Base-by-base conservation (phyloP, 2,797 vertebrate genomes). In the Ceyx erithaca region DNA sequence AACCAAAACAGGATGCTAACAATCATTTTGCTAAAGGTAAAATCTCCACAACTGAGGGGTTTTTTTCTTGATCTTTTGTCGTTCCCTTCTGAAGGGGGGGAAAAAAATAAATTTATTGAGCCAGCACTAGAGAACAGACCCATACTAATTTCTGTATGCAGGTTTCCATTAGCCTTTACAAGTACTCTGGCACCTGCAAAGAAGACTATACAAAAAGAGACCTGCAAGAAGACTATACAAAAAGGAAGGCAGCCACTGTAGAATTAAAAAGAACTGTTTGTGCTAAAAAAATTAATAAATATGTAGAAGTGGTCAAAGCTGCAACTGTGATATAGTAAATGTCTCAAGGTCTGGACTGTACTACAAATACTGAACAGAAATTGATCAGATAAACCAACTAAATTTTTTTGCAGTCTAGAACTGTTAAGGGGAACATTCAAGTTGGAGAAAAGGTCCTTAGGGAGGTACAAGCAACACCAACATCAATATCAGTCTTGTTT, bases 1-100 rank as follows among this genome's bases (percentile, higher is more conserved):
- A 93, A 93, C 87, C 87, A 97, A 97, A 95, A 89, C 88, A 96
- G 93, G 94, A 95, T 95, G 96, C 96, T 90, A 94, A 96, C 87
- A 95, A 86, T 63, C 73, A 87, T 85, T n/a, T 68, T 88, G 64
- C 79, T 92, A 75, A 92, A 95, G 93, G 94, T 85, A 94, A 41
- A 90, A 45, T 52, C 89, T 89, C 73, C 68, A 86, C 69, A 83
- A 26, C 0, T 90, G 62, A 90, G 75, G 49, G 55, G 13, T 3
- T 23, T 23, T 26, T 62, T 83, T 85, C 83, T 83, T 93, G 40
- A 41, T 79, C 45, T 68, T 89, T 92, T 93, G 89, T 62, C 37
- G 26, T 80, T 63, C 33, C 46, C 55, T 91, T 88, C 62, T 81
- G 35, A 14, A 84, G 30, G 15, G n/a, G 8, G 22, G 22, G 15